Base-by-base conservation (phyloP, 2,113 vertebrate genomes). In the Neomonachus schauinslandi region DNA sequence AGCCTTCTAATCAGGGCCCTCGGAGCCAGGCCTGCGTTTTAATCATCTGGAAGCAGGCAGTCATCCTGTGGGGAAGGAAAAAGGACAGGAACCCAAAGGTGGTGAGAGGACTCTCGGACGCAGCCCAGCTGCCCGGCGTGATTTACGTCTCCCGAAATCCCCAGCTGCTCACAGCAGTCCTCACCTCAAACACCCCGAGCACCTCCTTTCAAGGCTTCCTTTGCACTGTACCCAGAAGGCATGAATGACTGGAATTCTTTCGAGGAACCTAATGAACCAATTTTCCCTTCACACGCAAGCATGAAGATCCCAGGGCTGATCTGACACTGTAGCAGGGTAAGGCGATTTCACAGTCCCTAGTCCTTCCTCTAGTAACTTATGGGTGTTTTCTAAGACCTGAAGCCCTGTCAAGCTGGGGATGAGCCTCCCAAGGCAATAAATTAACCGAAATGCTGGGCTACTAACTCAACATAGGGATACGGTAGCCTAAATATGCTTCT, bases 1-100 rank as follows among this genome's bases (percentile, higher is more conserved):
- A n/a, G 31, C 33, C 79, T 69, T 76, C 42, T 5, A 4, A 67
- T 26, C 4, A 67, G 22, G 42, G 36, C 11, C 36, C 11, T 19
- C 0, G 0, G 19, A 51, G 16, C 33, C 61, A 2, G 19, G 12
- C 6, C 42, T 21, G 16, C 2, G 0, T 76, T 36, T 69, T 74
- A 87, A 42, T 97, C 49, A 79, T 46, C 16, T 82, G n/a, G 63
- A 8, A 12, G 26, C 91, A 89, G n/a, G 53, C 5, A 63, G 11
- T 3, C 33, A 84, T 77, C 2, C 53, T 69, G 18, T 13, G 5
- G 39, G 65, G 49, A 15, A 72, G 19, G 8, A 65, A 13, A 95
- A 61, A 2, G 55, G 71, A 91, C 51, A 24, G 11, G 0, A 55
- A 94, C 1, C 2, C 9, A 9, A 42, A 53, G 51, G 46, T 89